These are phyloP conservation scores for Ischnura elegans DNA, from an alignment of 2,888 invertebrate genomes.

Conservation along the genomic window DNA sequence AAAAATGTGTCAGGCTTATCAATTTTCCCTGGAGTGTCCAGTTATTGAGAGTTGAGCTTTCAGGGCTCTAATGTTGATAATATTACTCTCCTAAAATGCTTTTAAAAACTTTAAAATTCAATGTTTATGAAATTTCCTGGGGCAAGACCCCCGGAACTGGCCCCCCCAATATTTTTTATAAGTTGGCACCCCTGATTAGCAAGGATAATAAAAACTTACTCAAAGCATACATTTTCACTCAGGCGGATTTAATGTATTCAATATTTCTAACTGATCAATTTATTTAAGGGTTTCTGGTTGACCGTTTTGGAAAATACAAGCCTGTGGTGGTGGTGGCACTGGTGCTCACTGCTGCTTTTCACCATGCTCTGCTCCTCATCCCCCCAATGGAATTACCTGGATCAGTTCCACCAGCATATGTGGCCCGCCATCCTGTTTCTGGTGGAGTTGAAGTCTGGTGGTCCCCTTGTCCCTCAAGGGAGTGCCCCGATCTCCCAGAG, in stretches of 20 bases:
- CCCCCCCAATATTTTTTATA: too few species aligned
- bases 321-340: slow-evolving; percentile 89
- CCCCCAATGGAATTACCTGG: slow-evolving; percentile 90
- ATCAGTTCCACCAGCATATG: slow-evolving; percentile 86
- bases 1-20: too few species aligned
- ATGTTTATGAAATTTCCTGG: too few species aligned
- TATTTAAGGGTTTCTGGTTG: slow-evolving; percentile 88
- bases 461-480: slow-evolving; percentile 89
- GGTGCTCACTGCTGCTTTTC: slow-evolving; percentile 88
- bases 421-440: slow-evolving; percentile 86
- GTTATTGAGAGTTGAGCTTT: too few species aligned
- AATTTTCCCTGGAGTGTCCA: too few species aligned
- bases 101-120: too few species aligned
- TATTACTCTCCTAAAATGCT: too few species aligned
- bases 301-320: slow-evolving; percentile 92
- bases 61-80: too few species aligned
- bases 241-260: background rate
- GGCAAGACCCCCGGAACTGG: too few species aligned
- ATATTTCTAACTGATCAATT: background rate
- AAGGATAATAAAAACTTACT: too few species aligned
- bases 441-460: slow-evolving; percentile 90
- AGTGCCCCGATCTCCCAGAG: slow-evolving; percentile 88
- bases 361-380: slow-evolving; percentile 88
- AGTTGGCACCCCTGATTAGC: too few species aligned
- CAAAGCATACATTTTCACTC: too few species aligned